A percentile compares a stretch with the other conserved stretches of the same genome.
These are phyloP conservation scores for Lophochroa leadbeateri DNA, from an alignment of 2,113 vertebrate species.

Conservation along the genomic window DNA sequence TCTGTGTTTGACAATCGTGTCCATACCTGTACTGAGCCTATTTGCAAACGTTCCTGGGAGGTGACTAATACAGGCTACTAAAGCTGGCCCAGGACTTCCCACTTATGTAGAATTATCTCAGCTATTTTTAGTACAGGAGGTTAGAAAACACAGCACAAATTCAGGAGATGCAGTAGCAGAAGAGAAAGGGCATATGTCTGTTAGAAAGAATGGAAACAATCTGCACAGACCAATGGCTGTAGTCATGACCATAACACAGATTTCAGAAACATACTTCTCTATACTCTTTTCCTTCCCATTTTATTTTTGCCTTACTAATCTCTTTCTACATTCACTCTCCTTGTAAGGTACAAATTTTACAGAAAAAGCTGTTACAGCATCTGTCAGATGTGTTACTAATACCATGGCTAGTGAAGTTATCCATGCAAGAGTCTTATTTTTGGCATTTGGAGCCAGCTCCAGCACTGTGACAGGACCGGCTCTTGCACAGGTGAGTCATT, in stretches of 20 bases:
- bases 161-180: background rate
- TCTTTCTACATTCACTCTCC: background rate
- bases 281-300: background rate
- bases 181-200: background rate
- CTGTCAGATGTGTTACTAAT: background rate
- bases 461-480: background rate
- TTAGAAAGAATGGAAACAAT: background rate
- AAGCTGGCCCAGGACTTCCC: background rate
- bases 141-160: background rate
- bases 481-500: background rate
- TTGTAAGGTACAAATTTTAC: background rate
- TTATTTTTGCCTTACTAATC: conserved; percentile 2
- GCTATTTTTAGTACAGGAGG: background rate
- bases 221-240: background rate
- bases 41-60: background rate
- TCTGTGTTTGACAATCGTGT: background rate
- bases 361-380: background rate
- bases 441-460: background rate
- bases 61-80: background rate
- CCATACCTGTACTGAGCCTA: background rate
- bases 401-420: background rate
- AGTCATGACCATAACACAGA: background rate
- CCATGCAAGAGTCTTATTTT: background rate
- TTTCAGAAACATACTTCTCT: background rate
- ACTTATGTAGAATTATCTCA: background rate